Base-by-base conservation (phyloP, 1,140 invertebrate species). In the Himalopsyche phryganea region DNA sequence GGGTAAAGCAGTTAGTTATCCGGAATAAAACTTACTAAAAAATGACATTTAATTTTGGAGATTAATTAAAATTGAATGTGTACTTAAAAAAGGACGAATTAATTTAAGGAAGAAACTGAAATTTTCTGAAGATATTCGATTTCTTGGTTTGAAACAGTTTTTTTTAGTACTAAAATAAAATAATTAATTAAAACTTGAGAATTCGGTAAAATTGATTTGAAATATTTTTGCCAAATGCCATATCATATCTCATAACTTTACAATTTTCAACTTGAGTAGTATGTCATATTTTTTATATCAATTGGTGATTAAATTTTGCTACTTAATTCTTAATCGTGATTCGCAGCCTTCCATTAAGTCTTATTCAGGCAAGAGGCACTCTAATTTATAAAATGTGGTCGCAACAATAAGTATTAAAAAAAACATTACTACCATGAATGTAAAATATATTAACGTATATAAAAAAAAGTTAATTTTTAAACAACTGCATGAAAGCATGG, bases 281-380 rank as follows among this genome's bases (percentile, higher is more conserved):
- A 41, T 49, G 55, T 58, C 44, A 51, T 55, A 54, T 48, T 48
- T 50, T 57, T 50, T 50, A 50, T 55, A 70, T 71, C 69, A 63
- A 57, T 56, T 76, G 74, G 74, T 74, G 63, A 60, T 67, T 67
- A 62, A 63, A 66, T 66, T 64, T 68, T 67, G 69, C 76, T 78
- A 77, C 73, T 71, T 75, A 77, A 71, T 73, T 75, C 73, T 74
- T 70, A 75, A 73, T 73, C 71, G 75, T 78, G 75, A 74, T 75
- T 76, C 73, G 76, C 76, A 78, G 76, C 76, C 76, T 78, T 78
- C 75, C 73, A 74, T 75, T 77, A 77, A 78, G 75, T 78, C 76
- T 78, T 76, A 70, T 76, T 74, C 72, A 78, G 75, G 76, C 76
- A 77, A 77, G 75, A 78, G 76, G 76, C 76, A 77, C 76, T 78